Percentiles rank a stretch among this genome's conserved stretches.
Conservation (phyloP, 1,140 invertebrate genomes). For the Plodia interpunctella region DNA sequence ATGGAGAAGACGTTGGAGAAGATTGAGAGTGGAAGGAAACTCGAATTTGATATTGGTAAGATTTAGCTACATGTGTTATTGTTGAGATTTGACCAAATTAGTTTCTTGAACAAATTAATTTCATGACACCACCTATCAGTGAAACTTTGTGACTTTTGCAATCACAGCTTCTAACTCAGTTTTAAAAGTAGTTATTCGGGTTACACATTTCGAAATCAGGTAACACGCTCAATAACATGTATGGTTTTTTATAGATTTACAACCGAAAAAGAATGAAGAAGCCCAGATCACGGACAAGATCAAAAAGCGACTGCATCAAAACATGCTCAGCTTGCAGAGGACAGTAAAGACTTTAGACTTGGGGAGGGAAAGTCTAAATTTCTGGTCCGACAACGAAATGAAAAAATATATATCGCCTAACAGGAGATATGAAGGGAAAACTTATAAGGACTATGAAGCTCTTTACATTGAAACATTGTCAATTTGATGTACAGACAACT, state of each 20-base stretch:
- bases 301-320: slow-evolving; percentile 50
- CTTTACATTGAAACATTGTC: slow-evolving; percentile 22
- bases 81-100: too few species aligned
- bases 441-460: slow-evolving; percentile 43
- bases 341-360: slow-evolving; percentile 39
- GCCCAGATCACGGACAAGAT: slow-evolving; percentile 36
- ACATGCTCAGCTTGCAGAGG: slow-evolving; percentile 37
- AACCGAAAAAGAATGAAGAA: slow-evolving; percentile 34
- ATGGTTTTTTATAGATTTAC: slow-evolving; percentile 41
- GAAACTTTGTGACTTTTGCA: too few species aligned
- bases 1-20: slow-evolving; percentile 18
- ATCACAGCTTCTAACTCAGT: too few species aligned
- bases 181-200: too few species aligned
- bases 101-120: too few species aligned
- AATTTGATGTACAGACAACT: neutral
- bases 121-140: too few species aligned
- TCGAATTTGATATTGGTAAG: slow-evolving; percentile 30
- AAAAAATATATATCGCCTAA: slow-evolving; percentile 43
- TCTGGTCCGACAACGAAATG: slow-evolving; percentile 42
- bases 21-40: slow-evolving; percentile 12
- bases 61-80: too few species aligned
- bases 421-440: slow-evolving; percentile 43
- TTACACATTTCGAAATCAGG: too few species aligned
- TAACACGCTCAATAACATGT: neutral
- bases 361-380: slow-evolving; percentile 38